Conservation (phyloP, 1,140 invertebrate genomes). For the Trichogramma pretiosum region DNA sequence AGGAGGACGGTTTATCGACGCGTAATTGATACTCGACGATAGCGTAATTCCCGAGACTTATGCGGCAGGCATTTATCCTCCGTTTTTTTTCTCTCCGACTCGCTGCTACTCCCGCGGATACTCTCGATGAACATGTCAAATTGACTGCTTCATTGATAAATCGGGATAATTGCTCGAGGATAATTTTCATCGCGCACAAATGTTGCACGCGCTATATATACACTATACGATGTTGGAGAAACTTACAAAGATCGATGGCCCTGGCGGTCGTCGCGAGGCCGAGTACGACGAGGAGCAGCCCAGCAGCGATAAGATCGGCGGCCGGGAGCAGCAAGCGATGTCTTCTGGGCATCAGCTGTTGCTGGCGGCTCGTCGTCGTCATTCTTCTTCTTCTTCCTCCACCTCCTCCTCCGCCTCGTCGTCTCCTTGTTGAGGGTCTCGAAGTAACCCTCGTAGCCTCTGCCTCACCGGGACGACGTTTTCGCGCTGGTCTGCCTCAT, state of each 20-base stretch:
- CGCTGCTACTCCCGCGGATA: no score
- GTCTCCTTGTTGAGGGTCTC: constrained; percentile 22
- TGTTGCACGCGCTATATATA: not conserved
- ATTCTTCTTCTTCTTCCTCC: not conserved
- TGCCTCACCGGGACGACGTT: constrained; percentile 15
- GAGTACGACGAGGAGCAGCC: constrained; percentile 28
- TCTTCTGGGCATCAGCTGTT: not conserved
- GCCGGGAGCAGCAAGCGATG: not conserved
- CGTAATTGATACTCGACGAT: no score
- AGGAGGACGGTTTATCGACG: no score
- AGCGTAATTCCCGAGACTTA: no score
- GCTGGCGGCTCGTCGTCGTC: not conserved
- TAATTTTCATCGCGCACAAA: no score
- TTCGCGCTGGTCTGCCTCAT: no score
- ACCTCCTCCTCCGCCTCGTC: constrained; percentile 35
- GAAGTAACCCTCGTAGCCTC: constrained; percentile 3
- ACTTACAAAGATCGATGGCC: constrained; percentile 42
- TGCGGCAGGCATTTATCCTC: no score
- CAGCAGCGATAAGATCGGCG: constrained; percentile 30
- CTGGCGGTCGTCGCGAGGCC: constrained; percentile 23
- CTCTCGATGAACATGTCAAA: no score
- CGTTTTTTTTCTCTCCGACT: no score
- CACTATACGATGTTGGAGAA: not conserved
- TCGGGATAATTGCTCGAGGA: no score
- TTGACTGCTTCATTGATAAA: no score